Evolutionary conservation across 92 coral and sea anemone species (phyloP), one percentile per base, ranked within the genome.

Genomic region (Zoanthus solanderi): DNA sequence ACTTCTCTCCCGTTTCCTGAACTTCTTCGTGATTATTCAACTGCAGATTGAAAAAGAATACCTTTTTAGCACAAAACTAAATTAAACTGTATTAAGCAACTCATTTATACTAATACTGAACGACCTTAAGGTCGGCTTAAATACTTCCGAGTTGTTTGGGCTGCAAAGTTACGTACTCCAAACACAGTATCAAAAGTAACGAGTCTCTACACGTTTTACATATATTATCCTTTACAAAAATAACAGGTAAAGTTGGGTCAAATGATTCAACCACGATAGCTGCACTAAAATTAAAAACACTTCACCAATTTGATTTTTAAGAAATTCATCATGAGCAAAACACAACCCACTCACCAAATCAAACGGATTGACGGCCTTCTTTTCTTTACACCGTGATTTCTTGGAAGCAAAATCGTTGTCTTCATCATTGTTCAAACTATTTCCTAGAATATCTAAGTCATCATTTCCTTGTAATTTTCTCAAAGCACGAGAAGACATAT

Each of bases 401-500:
- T 42, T 56, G 12, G 75, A 58, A 45, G 9, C 75, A 23, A 18
- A 81, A 47, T 81, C 47, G 29, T 77, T 81, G 44, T 29, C 67
- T 23, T 66, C 85, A 44, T 81, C 85, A 47, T 67, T 67, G 47
- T 81, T 71, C 0, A 63, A 34, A 46, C 45, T 46, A 57, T 29
- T 63, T 67, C 14, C 76, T 28, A 66, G 34, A 16, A 66, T 47
- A 29, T 81, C 85, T 67, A 81, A 67, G 2, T 81, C 85, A 37
- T 47, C 65, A 12, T 15, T 66, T 81, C 85, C 85, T 66, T 81
- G 85, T 45, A 81, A 81, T 81, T 81, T 81, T 68, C 85, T 65
- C 61, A 81, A 54, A 67, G 74, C 75, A 81, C 85, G 85, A 81
- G 85, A 81, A 46, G 85, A 81, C 85, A 81, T 81, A 32, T 78